Evolutionary conservation across 2,113 vertebrate genomes (phyloP).

Genomic region (Ivindomyrus marchei): DNA sequence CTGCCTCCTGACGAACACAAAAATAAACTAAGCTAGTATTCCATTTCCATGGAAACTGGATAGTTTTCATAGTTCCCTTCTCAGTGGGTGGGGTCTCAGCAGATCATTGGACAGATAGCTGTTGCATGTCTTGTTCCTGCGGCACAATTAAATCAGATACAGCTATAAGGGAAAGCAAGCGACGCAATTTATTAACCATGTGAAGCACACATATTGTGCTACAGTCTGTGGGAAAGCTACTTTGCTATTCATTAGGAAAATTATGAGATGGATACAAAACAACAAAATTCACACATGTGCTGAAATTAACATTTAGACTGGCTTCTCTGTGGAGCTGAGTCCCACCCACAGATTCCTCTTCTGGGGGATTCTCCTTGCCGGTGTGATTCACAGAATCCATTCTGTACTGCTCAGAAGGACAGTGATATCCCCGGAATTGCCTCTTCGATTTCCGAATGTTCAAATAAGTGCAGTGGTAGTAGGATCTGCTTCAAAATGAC

Average conservation of each 20-base stretch:
- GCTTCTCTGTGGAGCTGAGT: background rate
- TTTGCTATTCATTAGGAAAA: background rate
- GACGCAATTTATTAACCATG: background rate
- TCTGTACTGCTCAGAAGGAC: background rate
- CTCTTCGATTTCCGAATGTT: background rate
- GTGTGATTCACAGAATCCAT: background rate
- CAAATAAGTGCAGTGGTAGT: background rate
- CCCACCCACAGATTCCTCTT: background rate
- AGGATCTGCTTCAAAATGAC: background rate
- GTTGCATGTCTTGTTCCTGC: slow-evolving; percentile 21
- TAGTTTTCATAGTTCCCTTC: slow-evolving; percentile 70
- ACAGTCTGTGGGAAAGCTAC: background rate
- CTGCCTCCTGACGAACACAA: slow-evolving; percentile 30
- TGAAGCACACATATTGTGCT: background rate
- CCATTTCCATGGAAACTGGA: slow-evolving; percentile 71
- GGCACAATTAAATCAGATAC: background rate
- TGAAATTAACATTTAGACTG: slow-evolving; percentile 9
- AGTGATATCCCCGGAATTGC: background rate
- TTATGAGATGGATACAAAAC: background rate
- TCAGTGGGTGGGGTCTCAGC: slow-evolving; percentile 61
- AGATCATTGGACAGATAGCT: slow-evolving; percentile 66
- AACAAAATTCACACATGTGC: background rate
- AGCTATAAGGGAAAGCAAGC: background rate
- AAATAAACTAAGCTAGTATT: slow-evolving; percentile 65
- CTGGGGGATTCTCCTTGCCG: background rate